A percentile compares a stretch with the other conserved stretches of the same genome.
Evolutionary conservation across 2,888 invertebrate genomes (phyloP).

Genomic region (Sesia apiformis): DNA sequence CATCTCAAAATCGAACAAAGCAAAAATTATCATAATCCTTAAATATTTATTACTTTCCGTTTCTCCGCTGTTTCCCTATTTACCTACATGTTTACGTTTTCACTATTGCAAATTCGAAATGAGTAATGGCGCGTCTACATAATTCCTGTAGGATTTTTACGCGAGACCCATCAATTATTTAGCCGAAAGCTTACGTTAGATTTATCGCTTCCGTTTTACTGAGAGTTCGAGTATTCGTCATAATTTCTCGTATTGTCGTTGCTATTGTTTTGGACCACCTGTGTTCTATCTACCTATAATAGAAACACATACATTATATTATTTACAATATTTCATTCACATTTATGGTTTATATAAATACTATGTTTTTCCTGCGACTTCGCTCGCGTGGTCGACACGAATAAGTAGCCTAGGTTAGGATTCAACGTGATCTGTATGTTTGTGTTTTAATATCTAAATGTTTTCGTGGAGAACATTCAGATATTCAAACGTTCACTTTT

Average conservation of each 20-base stretch:
- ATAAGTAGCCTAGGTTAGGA: no score
- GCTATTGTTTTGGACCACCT: no score
- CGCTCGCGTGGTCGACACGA: no score
- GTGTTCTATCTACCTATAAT: no score
- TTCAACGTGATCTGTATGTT: no score
- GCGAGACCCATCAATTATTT: constrained; percentile 57
- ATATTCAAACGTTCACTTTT: no score
- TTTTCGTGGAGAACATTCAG: no score
- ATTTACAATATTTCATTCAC: no score
- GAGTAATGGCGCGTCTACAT: constrained; percentile 52
- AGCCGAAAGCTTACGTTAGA: constrained; percentile 45
- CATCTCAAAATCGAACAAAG: background rate
- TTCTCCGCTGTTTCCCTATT: constrained; percentile 2
- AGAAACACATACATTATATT: no score
- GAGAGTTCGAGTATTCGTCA: constrained; percentile 24
- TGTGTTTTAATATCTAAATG: no score
- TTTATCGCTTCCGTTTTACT: constrained; percentile 45
- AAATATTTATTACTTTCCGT: background rate
- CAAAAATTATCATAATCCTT: background rate
- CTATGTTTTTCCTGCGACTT: no score
- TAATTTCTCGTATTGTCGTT: constrained; percentile 7
- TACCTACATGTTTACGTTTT: constrained; percentile 14
- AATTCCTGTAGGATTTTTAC: constrained; percentile 48
- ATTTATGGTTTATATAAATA: no score
- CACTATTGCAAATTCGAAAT: constrained; percentile 39